Evolutionary conservation across 2,888 invertebrate genomes (phyloP).

Genomic region (Drosophila crucigera): DNA sequence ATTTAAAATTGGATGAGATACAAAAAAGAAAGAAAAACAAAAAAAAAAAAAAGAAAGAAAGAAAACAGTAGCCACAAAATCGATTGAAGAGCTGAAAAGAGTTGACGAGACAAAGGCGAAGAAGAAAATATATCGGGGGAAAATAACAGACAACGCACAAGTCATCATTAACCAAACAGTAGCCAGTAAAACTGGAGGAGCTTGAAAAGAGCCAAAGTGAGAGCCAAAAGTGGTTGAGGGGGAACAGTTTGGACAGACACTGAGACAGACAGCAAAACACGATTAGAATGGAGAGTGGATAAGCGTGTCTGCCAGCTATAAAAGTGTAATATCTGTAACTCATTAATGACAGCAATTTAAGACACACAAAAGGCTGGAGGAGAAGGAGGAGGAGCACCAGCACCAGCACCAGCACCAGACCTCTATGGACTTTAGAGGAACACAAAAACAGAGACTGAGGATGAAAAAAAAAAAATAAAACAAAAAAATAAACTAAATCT

Average conservation of each 20-base stretch:
- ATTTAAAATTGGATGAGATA: conserved; percentile 69
- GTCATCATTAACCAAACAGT: conserved; percentile 76
- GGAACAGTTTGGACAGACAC: not conserved
- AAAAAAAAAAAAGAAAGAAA: conserved; percentile 16
- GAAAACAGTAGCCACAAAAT: conserved; percentile 76
- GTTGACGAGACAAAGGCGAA: conserved; percentile 53
- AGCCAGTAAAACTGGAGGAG: conserved; percentile 55
- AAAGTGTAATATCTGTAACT: conserved; percentile 83
- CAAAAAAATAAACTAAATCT: conserved; percentile 45
- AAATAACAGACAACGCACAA: conserved; percentile 59
- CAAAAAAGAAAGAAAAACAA: conserved; percentile 26
- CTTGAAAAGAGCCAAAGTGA: conserved; percentile 15
- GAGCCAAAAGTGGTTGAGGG: conserved; percentile 15
- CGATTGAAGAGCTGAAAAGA: conserved; percentile 72
- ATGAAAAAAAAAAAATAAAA: not conserved
- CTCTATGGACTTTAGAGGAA: conserved; percentile 8
- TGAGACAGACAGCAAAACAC: conserved; percentile 50
- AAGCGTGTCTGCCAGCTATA: conserved; percentile 83
- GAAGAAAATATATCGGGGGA: conserved; percentile 49
- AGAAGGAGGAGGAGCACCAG: not conserved
- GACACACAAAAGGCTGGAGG: conserved; percentile 36
- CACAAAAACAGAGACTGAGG: conserved; percentile 14
- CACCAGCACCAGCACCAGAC: not conserved
- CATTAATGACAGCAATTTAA: conserved; percentile 82
- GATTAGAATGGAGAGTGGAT: conserved; percentile 83